Percentiles rank a stretch among this genome's conserved stretches.
phyloP scores from a whole-genome alignment of 2,888 invertebrate genomes.

The Volucella inflata region DNA sequence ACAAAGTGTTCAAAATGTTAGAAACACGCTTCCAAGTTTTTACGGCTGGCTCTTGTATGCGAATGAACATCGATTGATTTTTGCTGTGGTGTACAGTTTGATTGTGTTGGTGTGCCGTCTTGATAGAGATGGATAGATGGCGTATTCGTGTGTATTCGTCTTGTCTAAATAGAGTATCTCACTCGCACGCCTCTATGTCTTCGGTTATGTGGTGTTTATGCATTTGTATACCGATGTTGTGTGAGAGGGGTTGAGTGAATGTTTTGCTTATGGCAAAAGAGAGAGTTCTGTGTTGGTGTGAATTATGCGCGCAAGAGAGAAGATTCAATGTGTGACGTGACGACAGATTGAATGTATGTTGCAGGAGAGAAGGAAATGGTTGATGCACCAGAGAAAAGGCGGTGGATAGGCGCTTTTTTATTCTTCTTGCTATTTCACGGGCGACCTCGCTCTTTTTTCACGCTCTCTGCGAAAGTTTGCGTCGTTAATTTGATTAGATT shows the following conservation, averaged over 20 bases:
- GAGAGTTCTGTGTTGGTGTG: not conserved
- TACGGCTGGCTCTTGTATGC: conserved; percentile 87
- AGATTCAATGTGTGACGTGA: not conserved
- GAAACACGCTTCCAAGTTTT: conserved; percentile 89
- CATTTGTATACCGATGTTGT: conserved; percentile 41
- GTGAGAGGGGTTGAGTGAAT: conserved; percentile 22
- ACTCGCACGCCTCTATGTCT: conserved; percentile 47
- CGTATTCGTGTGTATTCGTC: no score
- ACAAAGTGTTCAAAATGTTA: conserved; percentile 86
- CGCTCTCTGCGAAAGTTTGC: conserved; percentile 49
- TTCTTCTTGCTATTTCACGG: conserved; percentile 22
- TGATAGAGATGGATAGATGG: conserved; percentile 29
- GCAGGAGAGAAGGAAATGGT: conserved; percentile 34
- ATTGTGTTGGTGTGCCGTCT: conserved; percentile 47
- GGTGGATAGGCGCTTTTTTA: conserved; percentile 27
- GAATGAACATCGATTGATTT: conserved; percentile 80
- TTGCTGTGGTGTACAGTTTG: conserved; percentile 62
- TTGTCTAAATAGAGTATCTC: conserved; percentile 38
- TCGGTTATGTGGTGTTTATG: conserved; percentile 22
- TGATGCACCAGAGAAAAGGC: conserved; percentile 67
- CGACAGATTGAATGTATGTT: not conserved
- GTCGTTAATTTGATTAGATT: conserved; percentile 64
- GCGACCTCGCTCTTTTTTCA: conserved; percentile 47
- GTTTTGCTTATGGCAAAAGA: conserved; percentile 23
- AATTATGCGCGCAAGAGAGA: not conserved